Evolutionary conservation across 2,113 vertebrate genomes (phyloP), one percentile per base, ranked within the genome.

Genomic region (Syngnathus floridae): DNA sequence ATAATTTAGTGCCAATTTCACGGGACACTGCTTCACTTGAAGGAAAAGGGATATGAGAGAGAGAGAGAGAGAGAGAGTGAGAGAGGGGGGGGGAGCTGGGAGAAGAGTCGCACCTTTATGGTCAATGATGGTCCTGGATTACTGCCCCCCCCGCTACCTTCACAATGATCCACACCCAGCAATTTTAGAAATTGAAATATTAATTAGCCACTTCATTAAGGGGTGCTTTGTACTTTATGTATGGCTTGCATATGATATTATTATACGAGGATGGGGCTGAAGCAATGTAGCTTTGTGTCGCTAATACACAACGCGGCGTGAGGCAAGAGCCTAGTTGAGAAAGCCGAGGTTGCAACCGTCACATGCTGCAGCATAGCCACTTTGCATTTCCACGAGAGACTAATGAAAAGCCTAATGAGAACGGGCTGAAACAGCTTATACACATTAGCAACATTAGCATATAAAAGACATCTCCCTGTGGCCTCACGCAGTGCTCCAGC

Each of bases 1-100:
- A 86, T 90, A 93, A 94, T 93, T 93, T 87, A 92, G 86, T 91
- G 93, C 87, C 82, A 95, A 95, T 95, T 96, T 96, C 95, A 95
- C 91, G 94, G 92, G 88, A 93, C 88, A 80, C 88, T 95, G 93
- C 89, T 84, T 93, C 92, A 93, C 91, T 93, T 91, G 90, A 90
- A 93, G 91, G 88, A 91, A 85, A 72, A 73, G 72, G 80, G 69
- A 76, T 71, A 77, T 60, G 78, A 71, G 66, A 59, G 61, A 63
- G 61, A 26, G 26, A 26, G 26, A 31, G 26, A 31, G 26, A 31
- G 26, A 3, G 26, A 31, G 26, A 31, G 26, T 3, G 26, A 31
- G 3, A 2, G 26, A 31, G 26, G 3, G 26, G 26, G 26, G 26
- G 26, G 49, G 64, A 71, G 76, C 61, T 60, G 63, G 71, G 70